Evolutionary conservation across 2,113 vertebrate genomes (phyloP).

Genomic region (Aplodontia rufa): DNA sequence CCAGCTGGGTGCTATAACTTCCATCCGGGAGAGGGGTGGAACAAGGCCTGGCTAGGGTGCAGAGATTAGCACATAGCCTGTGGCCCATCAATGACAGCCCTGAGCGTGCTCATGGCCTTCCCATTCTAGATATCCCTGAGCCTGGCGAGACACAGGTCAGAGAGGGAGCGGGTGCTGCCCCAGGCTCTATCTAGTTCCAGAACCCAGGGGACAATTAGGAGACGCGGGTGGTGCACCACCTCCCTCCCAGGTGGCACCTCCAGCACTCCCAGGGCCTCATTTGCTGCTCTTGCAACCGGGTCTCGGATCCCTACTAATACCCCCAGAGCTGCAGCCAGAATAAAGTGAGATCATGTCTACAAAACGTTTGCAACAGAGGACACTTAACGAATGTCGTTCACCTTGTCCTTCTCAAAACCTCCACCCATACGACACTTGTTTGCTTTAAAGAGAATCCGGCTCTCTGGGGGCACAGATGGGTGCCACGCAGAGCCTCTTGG

Average conservation of each 20-base stretch:
- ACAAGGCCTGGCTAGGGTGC: background rate
- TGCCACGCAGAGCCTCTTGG: background rate
- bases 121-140: background rate
- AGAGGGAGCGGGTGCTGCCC: background rate
- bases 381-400: background rate
- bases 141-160: background rate
- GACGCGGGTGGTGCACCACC: no score
- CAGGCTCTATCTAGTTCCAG: background rate
- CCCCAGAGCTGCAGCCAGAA: background rate
- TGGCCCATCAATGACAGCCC: background rate
- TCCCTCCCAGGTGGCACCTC: background rate
- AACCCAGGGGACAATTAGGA: background rate
- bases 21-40: background rate
- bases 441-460: background rate
- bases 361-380: background rate
- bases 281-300: background rate
- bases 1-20: background rate
- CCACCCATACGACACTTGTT: background rate
- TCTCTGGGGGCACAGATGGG: background rate
- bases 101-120: background rate
- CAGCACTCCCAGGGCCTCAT: background rate
- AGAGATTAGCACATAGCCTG: accelerated
- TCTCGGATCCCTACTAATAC: background rate
- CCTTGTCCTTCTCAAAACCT: background rate
- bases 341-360: conserved; percentile 36